Conservation (phyloP, 2,888 invertebrate genomes). For the Leucozona laternaria region DNA sequence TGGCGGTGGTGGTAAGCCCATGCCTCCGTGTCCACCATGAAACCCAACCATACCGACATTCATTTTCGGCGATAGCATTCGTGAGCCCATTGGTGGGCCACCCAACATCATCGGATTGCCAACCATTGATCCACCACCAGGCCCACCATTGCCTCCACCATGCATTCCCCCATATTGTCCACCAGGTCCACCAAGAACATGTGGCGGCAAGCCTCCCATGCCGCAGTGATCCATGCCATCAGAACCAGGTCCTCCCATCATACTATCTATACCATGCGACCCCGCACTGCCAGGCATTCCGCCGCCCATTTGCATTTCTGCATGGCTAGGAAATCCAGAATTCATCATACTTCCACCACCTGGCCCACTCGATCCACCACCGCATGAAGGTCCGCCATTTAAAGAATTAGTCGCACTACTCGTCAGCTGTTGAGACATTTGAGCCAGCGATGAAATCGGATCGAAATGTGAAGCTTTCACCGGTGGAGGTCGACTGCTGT, state of each 20-base stretch:
- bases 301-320: constrained; percentile 78
- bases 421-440: constrained; percentile 97
- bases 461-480: constrained; percentile 91
- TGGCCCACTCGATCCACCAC: constrained; percentile 77
- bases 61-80: constrained; percentile 88
- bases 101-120: constrained; percentile 84
- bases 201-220: constrained; percentile 76
- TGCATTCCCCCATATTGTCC: constrained; percentile 76
- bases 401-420: constrained; percentile 87
- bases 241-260: constrained; percentile 78
- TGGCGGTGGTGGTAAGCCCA: constrained; percentile 80
- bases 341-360: constrained; percentile 77
- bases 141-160: constrained; percentile 78
- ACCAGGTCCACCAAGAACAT: constrained; percentile 70
- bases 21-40: constrained; percentile 78
- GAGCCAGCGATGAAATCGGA: constrained; percentile 96
- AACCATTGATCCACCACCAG: constrained; percentile 77
- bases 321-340: constrained; percentile 66
- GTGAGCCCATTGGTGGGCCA: constrained; percentile 80
- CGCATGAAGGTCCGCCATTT: constrained; percentile 82
- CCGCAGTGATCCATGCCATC: constrained; percentile 81
- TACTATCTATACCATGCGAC: constrained; percentile 77
- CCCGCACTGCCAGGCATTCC: constrained; percentile 62
- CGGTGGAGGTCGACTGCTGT: constrained; percentile 85
- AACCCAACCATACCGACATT: constrained; percentile 85